Conservation (phyloP, 2,113 vertebrate species). For the Laterallus jamaicensis region DNA sequence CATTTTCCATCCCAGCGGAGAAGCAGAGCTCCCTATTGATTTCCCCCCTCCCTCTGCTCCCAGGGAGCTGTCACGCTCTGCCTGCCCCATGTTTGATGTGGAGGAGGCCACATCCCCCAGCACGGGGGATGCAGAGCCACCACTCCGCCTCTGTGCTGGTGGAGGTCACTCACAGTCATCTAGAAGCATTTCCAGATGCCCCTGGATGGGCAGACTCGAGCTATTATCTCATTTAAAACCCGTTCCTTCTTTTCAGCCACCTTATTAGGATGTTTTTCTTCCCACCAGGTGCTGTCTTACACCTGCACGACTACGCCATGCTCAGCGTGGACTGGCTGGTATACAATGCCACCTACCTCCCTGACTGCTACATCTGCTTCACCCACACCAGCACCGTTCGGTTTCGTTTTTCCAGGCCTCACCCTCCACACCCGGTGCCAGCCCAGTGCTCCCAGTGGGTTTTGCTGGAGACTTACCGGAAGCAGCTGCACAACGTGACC, state of each 20-base stretch:
- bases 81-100: not conserved
- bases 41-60: not conserved
- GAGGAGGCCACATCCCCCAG: not conserved
- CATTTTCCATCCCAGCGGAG: constrained; percentile 48
- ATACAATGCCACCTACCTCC: constrained; percentile 86
- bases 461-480: constrained; percentile 79
- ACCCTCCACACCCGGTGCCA: constrained; percentile 29
- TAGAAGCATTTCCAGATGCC: not conserved
- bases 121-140: not conserved
- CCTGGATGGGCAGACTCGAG: not conserved
- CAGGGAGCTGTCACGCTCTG: constrained; percentile 15
- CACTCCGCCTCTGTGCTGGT: not conserved
- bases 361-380: constrained; percentile 86
- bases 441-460: constrained; percentile 78
- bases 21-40: constrained; percentile 41
- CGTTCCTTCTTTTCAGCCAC: not conserved
- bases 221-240: not conserved
- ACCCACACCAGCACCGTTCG: constrained; percentile 49
- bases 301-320: constrained; percentile 85
- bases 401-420: constrained; percentile 80
- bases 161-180: not conserved
- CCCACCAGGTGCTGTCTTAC: constrained; percentile 83
- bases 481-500: constrained; percentile 56
- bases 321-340: constrained; percentile 85
- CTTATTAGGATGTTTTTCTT: not conserved